Evolutionary conservation across 2,797 vertebrate species (phyloP), one percentile per base, ranked within the genome.

Genomic region (Brotogeris chrysoptera): DNA sequence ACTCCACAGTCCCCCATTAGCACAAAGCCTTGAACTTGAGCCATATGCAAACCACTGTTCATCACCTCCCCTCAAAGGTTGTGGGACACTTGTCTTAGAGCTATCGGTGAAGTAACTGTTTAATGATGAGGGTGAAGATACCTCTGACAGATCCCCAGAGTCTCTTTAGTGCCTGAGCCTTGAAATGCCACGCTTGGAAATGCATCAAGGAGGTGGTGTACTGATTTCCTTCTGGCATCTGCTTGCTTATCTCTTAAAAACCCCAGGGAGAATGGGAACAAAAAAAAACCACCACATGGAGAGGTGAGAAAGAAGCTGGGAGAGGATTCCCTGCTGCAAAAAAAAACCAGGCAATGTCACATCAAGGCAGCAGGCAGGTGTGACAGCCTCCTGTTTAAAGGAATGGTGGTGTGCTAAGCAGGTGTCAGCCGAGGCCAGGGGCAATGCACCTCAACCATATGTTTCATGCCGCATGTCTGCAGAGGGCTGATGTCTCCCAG

Each of bases 1-100:
- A 38, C 19, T 44, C 38, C 28, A 13, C 5, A 16, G 28, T 8
- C 34, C 23, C 8, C 2, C 13, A 6, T 39, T 16, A 77, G 10
- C 20, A 32, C 0, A 0, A 60, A 76, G 10, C 11, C 53, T 59
- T 59, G 36, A 82, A 27, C 59, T 10, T 41, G 11, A 83, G 53
- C n/a, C 43, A 2, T 1, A 1, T 14, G 17, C 43, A 77, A 72
- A 52, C 11, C 43, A 20, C 0, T 0, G 5, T 18, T 21, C 32
- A 44, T 36, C 46, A 5, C 16, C 21, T 60, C 30, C 16, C 44
- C 59, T 71, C 17, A 49, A 27, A 80, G 18, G 4, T 18, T 23
- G 11, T 10, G 30, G 59, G 53, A 79, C 24, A 3, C 34, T 68
- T 30, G 49, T 9, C 24, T 47, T 63, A 4, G 27, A 41, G 57